A percentile compares a stretch with the other conserved stretches of the same genome.
Evolutionary conservation across 2,888 invertebrate genomes (phyloP).

Genomic region (Eugnorisma glareosa): DNA sequence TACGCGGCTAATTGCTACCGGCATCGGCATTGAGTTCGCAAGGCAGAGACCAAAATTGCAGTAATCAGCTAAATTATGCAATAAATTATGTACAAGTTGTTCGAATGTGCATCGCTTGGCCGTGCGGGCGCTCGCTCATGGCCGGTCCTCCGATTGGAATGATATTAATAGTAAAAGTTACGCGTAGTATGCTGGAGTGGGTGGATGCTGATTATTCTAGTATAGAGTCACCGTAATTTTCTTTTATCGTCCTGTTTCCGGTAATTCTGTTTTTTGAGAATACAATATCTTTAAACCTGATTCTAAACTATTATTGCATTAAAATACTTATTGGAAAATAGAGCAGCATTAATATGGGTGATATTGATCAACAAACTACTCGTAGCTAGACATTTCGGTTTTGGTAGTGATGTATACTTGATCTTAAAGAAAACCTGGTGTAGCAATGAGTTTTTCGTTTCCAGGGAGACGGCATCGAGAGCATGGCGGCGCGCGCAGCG

Average conservation of each 20-base stretch:
- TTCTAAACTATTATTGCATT: background rate
- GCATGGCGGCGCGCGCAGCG: constrained; percentile 80
- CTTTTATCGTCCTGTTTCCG: background rate
- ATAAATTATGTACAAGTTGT: constrained; percentile 11
- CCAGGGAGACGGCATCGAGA: constrained; percentile 87
- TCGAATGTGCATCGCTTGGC: background rate
- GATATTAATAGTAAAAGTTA: constrained; percentile 6
- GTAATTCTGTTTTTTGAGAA: too few relatives aligned
- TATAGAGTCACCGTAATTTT: background rate
- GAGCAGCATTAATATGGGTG: background rate
- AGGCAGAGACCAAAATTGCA: too few relatives aligned
- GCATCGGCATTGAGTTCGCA: background rate
- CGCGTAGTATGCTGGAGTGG: background rate
- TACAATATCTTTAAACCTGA: too few relatives aligned
- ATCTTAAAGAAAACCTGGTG: background rate
- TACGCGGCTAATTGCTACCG: background rate
- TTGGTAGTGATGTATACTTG: background rate
- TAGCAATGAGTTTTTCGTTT: constrained; percentile 6
- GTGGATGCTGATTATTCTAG: background rate
- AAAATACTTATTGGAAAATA: background rate
- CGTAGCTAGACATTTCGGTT: background rate
- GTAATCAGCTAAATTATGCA: background rate
- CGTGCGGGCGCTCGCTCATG: background rate
- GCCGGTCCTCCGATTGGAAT: background rate
- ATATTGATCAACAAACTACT: background rate